Base-by-base conservation (phyloP, 2,888 invertebrate species). In the Tenthredo notha region DNA sequence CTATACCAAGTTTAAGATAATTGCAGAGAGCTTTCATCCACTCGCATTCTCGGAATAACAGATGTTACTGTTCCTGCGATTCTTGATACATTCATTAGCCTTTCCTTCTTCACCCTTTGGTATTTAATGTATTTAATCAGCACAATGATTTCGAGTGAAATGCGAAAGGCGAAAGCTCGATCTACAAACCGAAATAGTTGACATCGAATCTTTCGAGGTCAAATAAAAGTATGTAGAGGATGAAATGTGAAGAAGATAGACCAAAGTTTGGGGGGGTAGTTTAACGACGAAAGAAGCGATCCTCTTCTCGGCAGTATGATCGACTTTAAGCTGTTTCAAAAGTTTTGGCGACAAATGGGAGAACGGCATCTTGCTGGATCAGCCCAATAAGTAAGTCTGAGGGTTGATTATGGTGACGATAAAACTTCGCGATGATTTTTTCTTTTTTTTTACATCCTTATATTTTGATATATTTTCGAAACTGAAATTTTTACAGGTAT, bases 241-340 rank as follows among this genome's bases (percentile, higher is more conserved):
- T 47, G 37, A 61, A 80, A 80, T 29, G 58, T 15, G 80, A 15
- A 80, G 61, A 80, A 80, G 58, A 80, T 80, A n/a, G 61, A 80
- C 33, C n/a, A 37, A 50, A 80, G 37, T 80, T 80, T 74, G 25
- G 0, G 21, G 21, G 21, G 40, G 58, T 80, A 40, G 80, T 61
- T 61, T 58, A 80, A 58, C 37, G 50, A 6, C 29, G 29, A 21
- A 58, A 33, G 40, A 50, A 61, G 25, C 58, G 33, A n/a, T 61
- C 58, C 61, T 61, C 61, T 61, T 25, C n/a, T 21, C n/a, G n/a
- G 40, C 40, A 15, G 21, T 80, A 50, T 61, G 80, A 80, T 80
- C 80, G 80, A 80, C 58, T 80, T 80, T 80, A 21, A 80, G 80
- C 61, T 61, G 80, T 80, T 80, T 37, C 58, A 58, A 80, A 80